These are phyloP conservation scores for Diadema setosum DNA, from an alignment of 35 echinoderm and acorn worm genomes.

Conservation along the genomic window DNA sequence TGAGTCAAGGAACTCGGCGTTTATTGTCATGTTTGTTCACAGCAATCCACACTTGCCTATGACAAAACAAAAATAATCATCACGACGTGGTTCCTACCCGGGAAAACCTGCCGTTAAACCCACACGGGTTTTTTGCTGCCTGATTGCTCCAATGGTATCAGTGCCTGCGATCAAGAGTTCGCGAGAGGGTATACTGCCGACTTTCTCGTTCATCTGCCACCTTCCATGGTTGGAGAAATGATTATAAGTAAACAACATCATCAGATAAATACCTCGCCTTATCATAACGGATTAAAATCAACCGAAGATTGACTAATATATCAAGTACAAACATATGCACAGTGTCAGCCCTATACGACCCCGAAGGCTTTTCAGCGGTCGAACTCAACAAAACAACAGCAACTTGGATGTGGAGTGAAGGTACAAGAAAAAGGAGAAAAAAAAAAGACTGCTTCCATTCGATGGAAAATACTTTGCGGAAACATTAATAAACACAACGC, in stretches of 20 bases:
- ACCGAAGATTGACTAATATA: neutral
- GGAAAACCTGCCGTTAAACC: neutral
- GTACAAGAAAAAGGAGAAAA: too few relatives aligned
- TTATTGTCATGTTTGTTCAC: too few relatives aligned
- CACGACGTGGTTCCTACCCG: too few relatives aligned
- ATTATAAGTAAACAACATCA: neutral
- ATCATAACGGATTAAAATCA: conserved; percentile 31
- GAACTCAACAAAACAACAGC: conserved; percentile 6
- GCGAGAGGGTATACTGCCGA: neutral
- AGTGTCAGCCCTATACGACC: neutral
- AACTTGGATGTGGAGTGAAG: too few relatives aligned
- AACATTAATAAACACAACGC: conserved; percentile 12
- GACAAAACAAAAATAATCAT: too few relatives aligned
- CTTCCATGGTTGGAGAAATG: neutral
- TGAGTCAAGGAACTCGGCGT: too few relatives aligned
- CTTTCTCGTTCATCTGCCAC: neutral
- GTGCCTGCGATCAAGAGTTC: neutral
- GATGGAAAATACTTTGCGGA: conserved; percentile 7
- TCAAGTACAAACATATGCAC: conserved; percentile 3
- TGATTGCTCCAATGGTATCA: neutral
- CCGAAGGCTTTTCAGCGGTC: neutral
- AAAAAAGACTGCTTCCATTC: neutral
- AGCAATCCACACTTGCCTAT: too few relatives aligned
- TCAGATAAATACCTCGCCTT: neutral
- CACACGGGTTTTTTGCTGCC: neutral